Evolutionary conservation across 2,888 invertebrate genomes (phyloP).

Genomic region (Campaea margaritaria): DNA sequence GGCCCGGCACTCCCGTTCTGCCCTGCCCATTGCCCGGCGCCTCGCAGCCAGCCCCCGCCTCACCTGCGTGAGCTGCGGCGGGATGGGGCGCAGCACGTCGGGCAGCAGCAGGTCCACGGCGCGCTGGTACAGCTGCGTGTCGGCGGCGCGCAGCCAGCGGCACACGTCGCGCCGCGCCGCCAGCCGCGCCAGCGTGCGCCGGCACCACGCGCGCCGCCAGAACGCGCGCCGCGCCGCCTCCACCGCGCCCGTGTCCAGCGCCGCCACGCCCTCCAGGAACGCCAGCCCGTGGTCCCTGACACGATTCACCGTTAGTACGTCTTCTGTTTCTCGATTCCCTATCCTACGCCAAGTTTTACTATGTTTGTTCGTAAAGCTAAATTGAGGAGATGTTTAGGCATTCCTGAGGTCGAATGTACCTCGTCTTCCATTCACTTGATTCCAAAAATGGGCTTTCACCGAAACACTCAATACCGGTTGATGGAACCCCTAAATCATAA

Average conservation of each 20-base stretch:
- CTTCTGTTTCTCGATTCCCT: too few relatives aligned
- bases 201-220: conserved; percentile 94
- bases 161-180: conserved; percentile 87
- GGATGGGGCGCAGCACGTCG: conserved; percentile 97
- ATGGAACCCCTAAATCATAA: too few relatives aligned
- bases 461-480: too few relatives aligned
- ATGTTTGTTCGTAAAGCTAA: too few relatives aligned
- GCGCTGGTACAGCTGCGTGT: conserved; percentile 97
- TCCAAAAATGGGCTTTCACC: too few relatives aligned
- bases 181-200: conserved; percentile 94
- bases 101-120: conserved; percentile 98
- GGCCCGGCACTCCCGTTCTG: too few relatives aligned
- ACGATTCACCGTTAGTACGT: conserved; percentile 4
- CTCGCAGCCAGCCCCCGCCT: too few relatives aligned
- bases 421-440: too few relatives aligned
- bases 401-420: too few relatives aligned
- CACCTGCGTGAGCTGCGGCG: conserved; percentile 97
- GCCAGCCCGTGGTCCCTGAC: conserved; percentile 96
- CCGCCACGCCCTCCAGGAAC: conserved; percentile 95
- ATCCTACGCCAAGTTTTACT: too few relatives aligned
- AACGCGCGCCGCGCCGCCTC: conserved; percentile 97
- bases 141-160: conserved; percentile 92
- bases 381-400: too few relatives aligned
- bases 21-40: too few relatives aligned
- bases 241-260: conserved; percentile 94